Base-by-base conservation (phyloP, 2,888 invertebrate species). In the Noctuana brunneofusca region DNA sequence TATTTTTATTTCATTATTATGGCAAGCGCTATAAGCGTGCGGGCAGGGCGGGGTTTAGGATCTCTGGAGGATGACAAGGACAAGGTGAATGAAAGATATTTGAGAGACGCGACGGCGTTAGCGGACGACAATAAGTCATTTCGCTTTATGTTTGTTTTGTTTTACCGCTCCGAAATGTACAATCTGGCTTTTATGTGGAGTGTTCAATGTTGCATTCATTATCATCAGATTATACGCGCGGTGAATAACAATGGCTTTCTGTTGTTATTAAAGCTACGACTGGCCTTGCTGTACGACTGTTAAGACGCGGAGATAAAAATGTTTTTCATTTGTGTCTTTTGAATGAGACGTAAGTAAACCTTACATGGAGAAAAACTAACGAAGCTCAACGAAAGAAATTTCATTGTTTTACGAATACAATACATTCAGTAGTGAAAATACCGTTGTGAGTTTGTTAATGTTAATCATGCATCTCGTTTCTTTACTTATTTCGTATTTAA, bases 151-250 rank as follows among this genome's bases (percentile, higher is more conserved):
- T 81, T 80, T 81, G 41, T 18, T 46, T 41, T 41, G 79, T 80
- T 80, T 80, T 76, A 79, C 50, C 38, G 16, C 38, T 22, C 30
- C 6, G 24, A 22, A 35, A 46, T 35, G 54, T 55, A 54, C 54
- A 54, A 55, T 55, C 38, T 55, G 27, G 76, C 82, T 80, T 81
- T 86, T 84, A 80, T 79, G 78, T 78, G 66, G 76, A 80, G 73
- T 77, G 78, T 73, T 81, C 79, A 78, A 82, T 81, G 81, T 76
- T 76, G 72, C 74, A 76, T 83, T 83, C 78, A 83, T 86, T 82
- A 85, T 77, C 71, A 75, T 81, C 75, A 80, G 78, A 80, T 82
- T 82, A 79, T 73, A 74, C 76, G 74, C 75, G 70, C 69, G 71
- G 72, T 68, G 64, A 71, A 64, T 66, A 69, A 70, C 70, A 71